phyloP scores from a whole-genome alignment of 2,113 vertebrate species.

The Grammomys surdaster region DNA sequence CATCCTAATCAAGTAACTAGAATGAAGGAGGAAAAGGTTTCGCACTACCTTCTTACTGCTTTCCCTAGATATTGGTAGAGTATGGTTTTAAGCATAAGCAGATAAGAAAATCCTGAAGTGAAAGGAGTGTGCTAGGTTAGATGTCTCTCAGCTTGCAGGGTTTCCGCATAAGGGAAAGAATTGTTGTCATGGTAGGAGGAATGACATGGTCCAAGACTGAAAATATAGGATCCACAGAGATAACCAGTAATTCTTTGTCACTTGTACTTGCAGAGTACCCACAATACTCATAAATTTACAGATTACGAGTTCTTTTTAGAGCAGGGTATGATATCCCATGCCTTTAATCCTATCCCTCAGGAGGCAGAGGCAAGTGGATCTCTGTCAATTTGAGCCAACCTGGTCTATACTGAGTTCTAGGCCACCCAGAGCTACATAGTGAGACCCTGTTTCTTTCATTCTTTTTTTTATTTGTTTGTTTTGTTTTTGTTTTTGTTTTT shows the following conservation, averaged over 20 bases:
- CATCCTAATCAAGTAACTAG: slow-evolving; percentile 9
- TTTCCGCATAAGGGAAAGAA: not conserved
- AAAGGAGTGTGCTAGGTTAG: not conserved
- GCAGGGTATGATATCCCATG: not conserved
- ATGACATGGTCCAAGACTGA: not conserved
- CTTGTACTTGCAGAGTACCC: not conserved
- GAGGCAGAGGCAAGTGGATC: not conserved
- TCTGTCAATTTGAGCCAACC: not conserved
- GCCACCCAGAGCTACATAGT: not conserved
- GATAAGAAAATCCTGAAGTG: not conserved
- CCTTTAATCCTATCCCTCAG: not conserved
- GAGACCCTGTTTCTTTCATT: not conserved
- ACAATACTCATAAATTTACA: not conserved
- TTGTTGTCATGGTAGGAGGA: not conserved
- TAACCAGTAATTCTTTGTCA: no score
- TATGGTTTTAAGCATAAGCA: not conserved
- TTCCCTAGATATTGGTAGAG: not conserved
- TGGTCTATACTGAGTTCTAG: not conserved
- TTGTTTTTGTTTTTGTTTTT: no score
- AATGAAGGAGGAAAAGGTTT: slow-evolving; percentile 19
- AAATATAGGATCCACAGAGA: not conserved
- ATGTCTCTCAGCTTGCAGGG: not conserved
- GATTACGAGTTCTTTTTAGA: not conserved
- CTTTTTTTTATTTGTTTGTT: no score
- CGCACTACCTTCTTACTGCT: not conserved